A percentile compares a stretch with the other conserved stretches of the same genome.
Evolutionary conservation across 2,888 invertebrate species (phyloP).

Genomic region (Mechanitis messenoides): DNA sequence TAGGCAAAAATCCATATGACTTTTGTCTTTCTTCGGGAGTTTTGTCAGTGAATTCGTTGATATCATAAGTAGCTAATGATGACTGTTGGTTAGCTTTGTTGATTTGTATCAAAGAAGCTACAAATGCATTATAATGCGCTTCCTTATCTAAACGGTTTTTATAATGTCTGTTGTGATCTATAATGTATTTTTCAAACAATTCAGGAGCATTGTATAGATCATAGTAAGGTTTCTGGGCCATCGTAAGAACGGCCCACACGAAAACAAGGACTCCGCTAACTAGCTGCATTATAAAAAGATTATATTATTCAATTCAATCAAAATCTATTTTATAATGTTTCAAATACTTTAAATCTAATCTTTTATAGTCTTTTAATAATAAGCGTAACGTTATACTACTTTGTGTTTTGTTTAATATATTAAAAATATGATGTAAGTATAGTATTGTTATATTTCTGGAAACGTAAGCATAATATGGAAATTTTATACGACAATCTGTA

Average conservation of each 20-base stretch:
- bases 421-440: too few relatives aligned
- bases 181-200: constrained; percentile 39
- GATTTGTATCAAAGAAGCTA: constrained; percentile 34
- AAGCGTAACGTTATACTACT: too few relatives aligned
- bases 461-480: too few relatives aligned
- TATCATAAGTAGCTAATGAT: constrained; percentile 32
- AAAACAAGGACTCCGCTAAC: constrained; percentile 4
- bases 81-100: constrained; percentile 29
- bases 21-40: constrained; percentile 34
- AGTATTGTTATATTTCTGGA: too few relatives aligned
- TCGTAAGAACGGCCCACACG: constrained; percentile 26
- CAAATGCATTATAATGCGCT: constrained; percentile 39
- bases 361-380: too few relatives aligned
- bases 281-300: constrained; percentile 2
- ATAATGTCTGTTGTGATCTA: constrained; percentile 38
- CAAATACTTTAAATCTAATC: too few relatives aligned
- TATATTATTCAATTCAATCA: too few relatives aligned
- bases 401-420: too few relatives aligned
- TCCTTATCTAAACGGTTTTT: constrained; percentile 39
- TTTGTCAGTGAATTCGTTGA: constrained; percentile 43
- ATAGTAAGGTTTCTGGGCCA: constrained; percentile 29
- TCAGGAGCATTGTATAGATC: constrained; percentile 34
- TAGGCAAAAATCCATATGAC: constrained; percentile 32
- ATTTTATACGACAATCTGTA: too few relatives aligned
- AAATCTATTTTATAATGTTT: too few relatives aligned